Percentiles rank a stretch among this genome's conserved stretches.
Evolutionary conservation across 2,888 invertebrate genomes (phyloP).

Genomic region (Phaedon cochleariae): DNA sequence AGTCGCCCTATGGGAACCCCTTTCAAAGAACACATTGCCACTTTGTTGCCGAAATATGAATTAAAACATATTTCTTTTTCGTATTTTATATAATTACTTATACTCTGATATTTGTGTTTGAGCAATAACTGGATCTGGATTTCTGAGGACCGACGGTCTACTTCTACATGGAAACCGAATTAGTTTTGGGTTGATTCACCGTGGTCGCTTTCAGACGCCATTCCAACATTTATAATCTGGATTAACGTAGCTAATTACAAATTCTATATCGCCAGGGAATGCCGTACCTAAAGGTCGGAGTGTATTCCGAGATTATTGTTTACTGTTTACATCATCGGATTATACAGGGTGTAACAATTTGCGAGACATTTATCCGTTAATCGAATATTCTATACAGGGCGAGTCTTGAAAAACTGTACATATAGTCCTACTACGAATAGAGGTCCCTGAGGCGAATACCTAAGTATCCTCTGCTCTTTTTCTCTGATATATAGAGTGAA

Average conservation of each 20-base stretch:
- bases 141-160: conserved; percentile 1
- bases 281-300: neutral
- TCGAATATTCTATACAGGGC: too few species aligned
- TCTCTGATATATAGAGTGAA: too few species aligned
- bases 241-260: conserved; percentile 56
- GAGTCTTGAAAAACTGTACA: too few species aligned
- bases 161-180: conserved; percentile 20
- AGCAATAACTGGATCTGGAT: conserved; percentile 23
- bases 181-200: conserved; percentile 35
- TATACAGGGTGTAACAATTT: neutral
- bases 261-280: conserved; percentile 49
- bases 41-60: too few species aligned
- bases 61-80: too few species aligned
- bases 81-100: neutral
- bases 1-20: too few species aligned
- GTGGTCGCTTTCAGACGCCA: conserved; percentile 34
- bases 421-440: too few species aligned
- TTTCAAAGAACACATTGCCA: too few species aligned
- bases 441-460: too few species aligned
- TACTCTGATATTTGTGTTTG: neutral
- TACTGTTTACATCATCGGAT: neutral
- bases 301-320: neutral
- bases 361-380: too few species aligned
- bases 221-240: conserved; percentile 54
- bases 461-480: too few species aligned